A percentile compares a stretch with the other conserved stretches of the same genome.
Evolutionary conservation across 1,140 invertebrate genomes (phyloP).

Genomic region (Monomorium pharaonis): DNA sequence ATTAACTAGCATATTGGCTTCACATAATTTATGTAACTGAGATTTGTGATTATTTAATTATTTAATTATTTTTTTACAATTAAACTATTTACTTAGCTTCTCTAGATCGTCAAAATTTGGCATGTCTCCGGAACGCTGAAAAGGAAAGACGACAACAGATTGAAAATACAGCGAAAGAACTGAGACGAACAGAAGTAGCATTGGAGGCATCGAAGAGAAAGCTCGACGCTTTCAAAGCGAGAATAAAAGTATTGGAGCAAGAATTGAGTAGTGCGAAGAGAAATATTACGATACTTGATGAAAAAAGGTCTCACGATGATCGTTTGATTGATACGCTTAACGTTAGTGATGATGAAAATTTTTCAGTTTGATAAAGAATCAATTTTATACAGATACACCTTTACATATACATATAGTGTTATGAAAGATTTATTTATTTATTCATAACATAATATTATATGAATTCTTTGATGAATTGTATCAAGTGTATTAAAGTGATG

Average conservation of each 20-base stretch:
- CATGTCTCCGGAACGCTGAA: constrained; percentile 85
- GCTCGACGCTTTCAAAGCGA: constrained; percentile 85
- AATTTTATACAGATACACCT: not conserved
- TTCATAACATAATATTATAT: too few relatives aligned
- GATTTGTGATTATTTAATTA: not conserved
- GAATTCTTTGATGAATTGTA: not conserved
- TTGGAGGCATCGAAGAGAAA: constrained; percentile 86
- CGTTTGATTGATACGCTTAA: constrained; percentile 86
- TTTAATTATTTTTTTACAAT: not conserved
- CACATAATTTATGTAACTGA: not conserved
- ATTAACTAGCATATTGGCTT: not conserved
- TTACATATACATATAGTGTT: not conserved
- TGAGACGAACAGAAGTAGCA: constrained; percentile 77
- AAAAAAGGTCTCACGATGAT: constrained; percentile 87
- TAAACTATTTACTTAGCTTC: constrained; percentile 17
- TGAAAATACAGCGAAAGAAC: constrained; percentile 85
- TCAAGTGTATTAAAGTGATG: not conserved
- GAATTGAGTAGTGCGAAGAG: constrained; percentile 83
- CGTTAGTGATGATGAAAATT: constrained; percentile 75
- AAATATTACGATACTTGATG: constrained; percentile 85
- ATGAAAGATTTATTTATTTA: not conserved
- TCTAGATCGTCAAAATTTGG: constrained; percentile 67
- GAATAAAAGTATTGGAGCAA: constrained; percentile 86
- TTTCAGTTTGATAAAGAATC: not conserved
- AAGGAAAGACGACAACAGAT: constrained; percentile 85